These are phyloP conservation scores for Vicugna pacos DNA, from an alignment of 2,113 vertebrate species.

Conservation along the genomic window DNA sequence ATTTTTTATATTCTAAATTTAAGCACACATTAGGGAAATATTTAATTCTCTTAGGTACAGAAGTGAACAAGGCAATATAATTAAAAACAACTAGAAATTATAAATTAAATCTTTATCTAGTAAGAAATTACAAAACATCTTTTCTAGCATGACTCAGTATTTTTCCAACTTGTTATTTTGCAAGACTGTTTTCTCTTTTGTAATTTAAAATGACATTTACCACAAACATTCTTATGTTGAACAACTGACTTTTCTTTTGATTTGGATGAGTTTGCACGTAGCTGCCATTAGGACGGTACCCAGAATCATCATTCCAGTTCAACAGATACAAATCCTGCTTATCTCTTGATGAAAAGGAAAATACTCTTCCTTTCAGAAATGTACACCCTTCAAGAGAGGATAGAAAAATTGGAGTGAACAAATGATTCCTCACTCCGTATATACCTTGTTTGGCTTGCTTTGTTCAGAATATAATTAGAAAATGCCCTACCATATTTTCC, in stretches of 20 bases:
- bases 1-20: background rate
- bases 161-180: slow-evolving; percentile 48
- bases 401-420: background rate
- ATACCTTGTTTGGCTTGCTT: background rate
- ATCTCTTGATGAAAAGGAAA: slow-evolving; percentile 13
- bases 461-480: background rate
- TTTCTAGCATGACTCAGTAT: background rate
- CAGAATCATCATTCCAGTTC: background rate
- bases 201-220: background rate
- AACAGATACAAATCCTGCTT: background rate
- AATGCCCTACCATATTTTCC: background rate
- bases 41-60: background rate
- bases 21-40: background rate
- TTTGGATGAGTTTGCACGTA: background rate
- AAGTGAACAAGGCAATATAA: background rate
- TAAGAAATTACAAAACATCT: slow-evolving; percentile 5
- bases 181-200: background rate
- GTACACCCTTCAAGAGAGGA: background rate
- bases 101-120: background rate
- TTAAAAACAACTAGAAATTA: slow-evolving; percentile 1
- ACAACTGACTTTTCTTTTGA: background rate
- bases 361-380: background rate
- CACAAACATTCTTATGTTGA: background rate
- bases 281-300: background rate
- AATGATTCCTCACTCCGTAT: background rate